Base-by-base conservation (phyloP, 2,797 vertebrate species). In the Helostoma temminkii region DNA sequence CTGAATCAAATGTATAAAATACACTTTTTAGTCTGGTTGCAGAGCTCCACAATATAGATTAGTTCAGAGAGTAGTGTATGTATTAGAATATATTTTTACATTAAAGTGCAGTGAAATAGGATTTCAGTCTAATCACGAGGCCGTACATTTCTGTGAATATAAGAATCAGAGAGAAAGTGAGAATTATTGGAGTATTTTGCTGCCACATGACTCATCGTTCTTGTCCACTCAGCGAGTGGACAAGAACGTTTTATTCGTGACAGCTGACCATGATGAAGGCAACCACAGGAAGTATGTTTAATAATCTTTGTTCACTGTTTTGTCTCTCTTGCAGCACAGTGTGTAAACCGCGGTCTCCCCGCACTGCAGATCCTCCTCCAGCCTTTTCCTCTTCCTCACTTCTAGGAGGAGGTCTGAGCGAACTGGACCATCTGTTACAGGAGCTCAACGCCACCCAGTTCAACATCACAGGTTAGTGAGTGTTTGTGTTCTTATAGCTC, bases 371-470 rank as follows among this genome's bases (percentile, higher is more conserved):
- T 59, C 85, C 89, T 9, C 71, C 91, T 1, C 87, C 91, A 0
- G 91, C 95, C 18, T 95, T 96, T 83, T 94, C 94, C 64, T 96
- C 95, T 50, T 94, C 95, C 3, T 96, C 95, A 0, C 93, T 96
- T 63, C 49, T 96, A 66, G 96, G 96, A 12, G 95, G 95, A 21
- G 96, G 96, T 16, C 94, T 98, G 47, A 97, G 94, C 45, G 96
- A 98, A 58, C 91, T 98, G 69, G 96, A 98, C 67, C 95, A 96
- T 69, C 88, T 98, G 66, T 86, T 98, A 41, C 96, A 96, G 82
- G 96, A 98, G 88, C 95, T 98, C 49, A 97, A 97, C 5, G 95
- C 96, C 52, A 97, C 96, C 16, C 96, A 98, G 88, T 96, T 96
- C 87, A 97, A 96, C 91, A 98, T 98, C 81, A 96, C 96, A 87